A percentile compares a stretch with the other conserved stretches of the same genome.
Conservation (phyloP, 2,888 invertebrate genomes). For the Erebia epiphron region DNA sequence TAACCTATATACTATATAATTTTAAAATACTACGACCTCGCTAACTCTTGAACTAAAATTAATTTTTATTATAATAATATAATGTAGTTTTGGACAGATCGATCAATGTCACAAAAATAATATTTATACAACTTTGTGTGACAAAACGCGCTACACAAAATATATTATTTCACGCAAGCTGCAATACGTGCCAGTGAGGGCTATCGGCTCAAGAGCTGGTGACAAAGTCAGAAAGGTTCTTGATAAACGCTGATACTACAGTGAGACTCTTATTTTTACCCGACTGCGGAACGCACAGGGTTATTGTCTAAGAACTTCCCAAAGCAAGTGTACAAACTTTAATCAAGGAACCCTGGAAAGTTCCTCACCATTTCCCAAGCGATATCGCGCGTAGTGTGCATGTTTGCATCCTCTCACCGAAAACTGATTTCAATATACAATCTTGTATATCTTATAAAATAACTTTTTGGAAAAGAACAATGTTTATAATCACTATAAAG, state of each 20-base stretch:
- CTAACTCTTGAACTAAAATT: slow-evolving; percentile 48
- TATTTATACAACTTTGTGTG: slow-evolving; percentile 48
- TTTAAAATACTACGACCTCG: slow-evolving; percentile 45
- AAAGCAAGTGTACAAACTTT: neutral
- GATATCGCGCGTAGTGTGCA: neutral
- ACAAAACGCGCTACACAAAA: slow-evolving; percentile 50
- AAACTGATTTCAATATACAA: slow-evolving; percentile 28
- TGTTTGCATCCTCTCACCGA: slow-evolving; percentile 13
- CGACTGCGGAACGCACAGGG: no score
- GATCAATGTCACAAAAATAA: slow-evolving; percentile 64
- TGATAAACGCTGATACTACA: neutral
- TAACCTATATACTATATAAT: slow-evolving; percentile 42
- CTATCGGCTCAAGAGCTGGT: neutral
- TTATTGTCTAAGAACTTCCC: no score
- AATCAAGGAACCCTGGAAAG: neutral
- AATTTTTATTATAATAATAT: slow-evolving; percentile 47
- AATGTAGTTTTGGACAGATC: slow-evolving; percentile 71
- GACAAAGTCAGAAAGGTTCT: neutral
- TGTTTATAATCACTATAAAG: slow-evolving; percentile 17
- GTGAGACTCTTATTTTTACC: neutral
- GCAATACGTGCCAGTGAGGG: slow-evolving; percentile 4
- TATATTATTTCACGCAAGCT: slow-evolving; percentile 25
- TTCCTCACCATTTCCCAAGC: neutral
- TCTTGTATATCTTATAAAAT: slow-evolving; percentile 37
- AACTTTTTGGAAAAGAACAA: slow-evolving; percentile 32